phyloP scores from a whole-genome alignment of 2,113 vertebrate genomes.

The Sphaerodactylus townsendi region DNA sequence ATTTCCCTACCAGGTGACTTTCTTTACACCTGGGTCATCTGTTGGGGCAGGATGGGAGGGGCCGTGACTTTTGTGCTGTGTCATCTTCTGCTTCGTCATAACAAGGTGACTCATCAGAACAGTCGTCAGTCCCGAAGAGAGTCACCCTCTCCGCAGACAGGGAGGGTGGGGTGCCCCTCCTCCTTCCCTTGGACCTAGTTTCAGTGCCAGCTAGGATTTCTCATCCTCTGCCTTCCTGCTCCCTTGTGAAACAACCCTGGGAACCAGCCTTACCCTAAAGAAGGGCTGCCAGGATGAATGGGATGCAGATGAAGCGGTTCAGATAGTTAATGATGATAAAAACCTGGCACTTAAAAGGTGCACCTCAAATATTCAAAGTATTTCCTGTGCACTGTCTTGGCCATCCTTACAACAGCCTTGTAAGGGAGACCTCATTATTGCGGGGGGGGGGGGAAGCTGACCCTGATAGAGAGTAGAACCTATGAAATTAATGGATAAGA shows the following conservation, averaged over 20 bases:
- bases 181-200: neutral
- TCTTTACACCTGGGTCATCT: neutral
- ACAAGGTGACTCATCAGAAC: neutral
- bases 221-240: neutral
- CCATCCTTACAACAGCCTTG: neutral
- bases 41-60: neutral
- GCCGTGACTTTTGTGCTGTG: neutral
- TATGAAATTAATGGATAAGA: too few relatives aligned
- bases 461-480: too few relatives aligned
- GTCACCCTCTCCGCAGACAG: neutral
- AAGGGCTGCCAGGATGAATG: neutral
- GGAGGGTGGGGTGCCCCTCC: neutral
- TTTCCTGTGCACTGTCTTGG: neutral
- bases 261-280: neutral
- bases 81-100: conserved; percentile 12
- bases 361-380: neutral
- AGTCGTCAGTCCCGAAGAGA: neutral
- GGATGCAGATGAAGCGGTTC: neutral
- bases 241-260: neutral
- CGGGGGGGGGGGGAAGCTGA: neutral
- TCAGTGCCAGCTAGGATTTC: neutral
- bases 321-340: too few relatives aligned
- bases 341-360: too few relatives aligned
- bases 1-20: neutral
- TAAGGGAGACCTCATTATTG: neutral